These are phyloP conservation scores for Felis catus DNA, from an alignment of 2,113 vertebrate genomes.

Conservation along the genomic window F.catus_Fca126_mat1.0 CM031423.1:22975501-22976000, in stretches of 20 bases:
- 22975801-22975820: conserved; percentile 50
- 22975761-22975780: conserved; percentile 5
- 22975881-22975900: conserved; percentile 22
- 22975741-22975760: too few species aligned
- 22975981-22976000: background rate
- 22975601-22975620: too few species aligned
- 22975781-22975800: conserved; percentile 42
- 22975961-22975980: background rate
- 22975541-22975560: background rate
- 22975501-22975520: conserved; percentile 33
- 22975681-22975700: too few species aligned
- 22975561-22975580: conserved; percentile 59
- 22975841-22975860: conserved; percentile 50
- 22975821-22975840: conserved; percentile 49
- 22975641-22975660: too few species aligned
- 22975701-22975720: too few species aligned
- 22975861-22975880: conserved; percentile 38
- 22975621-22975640: too few species aligned
- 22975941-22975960: background rate
- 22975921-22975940: background rate
- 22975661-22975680: too few species aligned
- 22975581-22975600: background rate
- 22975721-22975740: too few species aligned
- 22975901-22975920: conserved; percentile 54
- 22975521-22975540: conserved; percentile 40